Evolutionary conservation across 2,888 invertebrate species (phyloP), one percentile per base, ranked within the genome.

Genomic region (Erebia aethiops): DNA sequence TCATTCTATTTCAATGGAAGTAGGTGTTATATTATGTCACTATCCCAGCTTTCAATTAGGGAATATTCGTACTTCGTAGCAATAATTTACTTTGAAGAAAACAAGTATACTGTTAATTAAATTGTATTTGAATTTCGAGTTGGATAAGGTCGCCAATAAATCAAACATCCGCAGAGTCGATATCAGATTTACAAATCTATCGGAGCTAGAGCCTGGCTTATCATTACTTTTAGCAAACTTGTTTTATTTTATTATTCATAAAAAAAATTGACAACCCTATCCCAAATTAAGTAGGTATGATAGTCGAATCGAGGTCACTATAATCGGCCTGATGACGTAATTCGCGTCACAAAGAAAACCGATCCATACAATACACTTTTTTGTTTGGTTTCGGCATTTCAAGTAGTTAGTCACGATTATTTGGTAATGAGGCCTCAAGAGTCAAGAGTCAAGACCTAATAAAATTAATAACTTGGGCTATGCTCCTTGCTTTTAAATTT

Each of bases 331-430:
- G 61, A 11, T 61, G 61, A 61, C 61, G 61, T 61, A 16, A 61
- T 43, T 43, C 11, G 61, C 61, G 61, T 61, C 61, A 61, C 61
- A 43, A 61, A 61, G 61, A 46, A 61, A 16, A 16, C 61, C 13
- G 61, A 61, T 61, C 60, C 43, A 61, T 61, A 46, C 61, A 46
- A 18, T 41, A 60, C 41, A 43, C 57, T 26, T 61, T 61, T 61
- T 61, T 46, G 61, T 61, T 16, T 58, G 11, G 41, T 60, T 16
- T 10, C n/a, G 9, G 60, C 41, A 16, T 41, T 54, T 54, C 3
- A 54, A 54, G 16, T 10, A 18, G 16, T 16, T 10, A 18, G 16
- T 16, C 41, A n/a, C 60, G 60, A 60, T 60, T 60, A 41, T 43
- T 43, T 61, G 43, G 16, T 46, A 61, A 61, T 61, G 41, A 61